Conservation (phyloP, 2,888 invertebrate genomes). For the Pristionchus mayeri region DNA sequence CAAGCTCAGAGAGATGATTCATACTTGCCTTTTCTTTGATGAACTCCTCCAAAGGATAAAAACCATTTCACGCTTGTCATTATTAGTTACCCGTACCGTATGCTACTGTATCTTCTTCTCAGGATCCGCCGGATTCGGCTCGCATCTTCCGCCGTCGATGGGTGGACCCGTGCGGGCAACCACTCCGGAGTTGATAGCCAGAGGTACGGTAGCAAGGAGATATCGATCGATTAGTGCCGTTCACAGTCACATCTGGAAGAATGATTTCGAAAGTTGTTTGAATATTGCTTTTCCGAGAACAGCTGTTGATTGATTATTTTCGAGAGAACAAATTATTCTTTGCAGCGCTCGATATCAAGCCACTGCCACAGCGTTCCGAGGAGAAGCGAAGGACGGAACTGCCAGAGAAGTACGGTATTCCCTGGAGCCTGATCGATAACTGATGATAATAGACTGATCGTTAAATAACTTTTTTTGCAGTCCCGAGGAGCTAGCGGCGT, state of each 20-base stretch:
- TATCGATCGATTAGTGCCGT: too few species aligned
- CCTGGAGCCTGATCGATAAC: not conserved
- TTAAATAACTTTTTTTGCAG: too few species aligned
- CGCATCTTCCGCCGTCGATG: slow-evolving; percentile 46
- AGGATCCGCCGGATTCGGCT: slow-evolving; percentile 46
- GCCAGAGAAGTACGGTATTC: not conserved
- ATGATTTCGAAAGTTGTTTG: too few species aligned
- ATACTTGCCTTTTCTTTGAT: too few species aligned
- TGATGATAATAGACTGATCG: not conserved
- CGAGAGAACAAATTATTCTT: not conserved
- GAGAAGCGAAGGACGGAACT: not conserved
- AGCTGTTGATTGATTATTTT: not conserved
- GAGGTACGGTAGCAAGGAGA: slow-evolving; percentile 40
- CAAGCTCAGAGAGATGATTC: not conserved
- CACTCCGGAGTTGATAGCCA: slow-evolving; percentile 40
- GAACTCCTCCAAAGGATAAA: too few species aligned
- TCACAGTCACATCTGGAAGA: too few species aligned
- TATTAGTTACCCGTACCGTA: too few species aligned
- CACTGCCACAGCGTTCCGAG: slow-evolving; percentile 18
- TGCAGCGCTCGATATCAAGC: slow-evolving; percentile 35
- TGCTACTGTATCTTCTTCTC: too few species aligned
- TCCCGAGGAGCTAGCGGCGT: not conserved
- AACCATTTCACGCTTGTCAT: too few species aligned
- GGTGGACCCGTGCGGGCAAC: slow-evolving; percentile 3
- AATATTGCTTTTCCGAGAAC: not conserved